Evolutionary conservation across 2,797 vertebrate species (phyloP), one percentile per base, ranked within the genome.

Genomic region (Gouania willdenowi): DNA sequence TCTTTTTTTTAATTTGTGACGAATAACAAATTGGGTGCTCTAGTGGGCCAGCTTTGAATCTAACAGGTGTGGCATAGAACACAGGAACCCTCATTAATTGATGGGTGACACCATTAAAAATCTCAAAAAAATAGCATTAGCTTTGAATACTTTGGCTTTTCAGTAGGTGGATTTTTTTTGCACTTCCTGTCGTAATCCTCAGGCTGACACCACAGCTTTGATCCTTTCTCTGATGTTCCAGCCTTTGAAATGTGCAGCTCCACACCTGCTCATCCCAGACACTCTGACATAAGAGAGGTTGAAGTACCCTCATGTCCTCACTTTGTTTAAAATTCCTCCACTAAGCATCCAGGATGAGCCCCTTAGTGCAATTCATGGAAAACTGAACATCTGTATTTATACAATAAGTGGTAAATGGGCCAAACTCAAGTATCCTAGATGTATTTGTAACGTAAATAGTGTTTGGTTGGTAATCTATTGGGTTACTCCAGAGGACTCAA

Each of bases 201-300:
- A 5, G 50, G 28, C 43, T 58, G 57, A 59, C 55, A 48, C 24
- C 5, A 40, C 23, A 28, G 58, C 78, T 81, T 85, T 83, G 71
- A 82, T 83, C 69, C 28, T 38, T 19, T 40, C 67, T 82, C 57
- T 77, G 69, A 83, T 81, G 63, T 75, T 11, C 2, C 27, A 34
- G 58, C 42, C 65, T 84, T 84, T 83, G 68, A 81, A 77, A 74
- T 4, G 40, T 58, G 49, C 50, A 40, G 51, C 61, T 61, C 62
- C 73, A 71, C 82, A 86, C 80, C 81, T 86, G 83, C 73, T 76
- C 61, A 20, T 45, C 55, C 38, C 63, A 71, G 51, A 67, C 39
- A 28, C 47, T 66, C 34, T 39, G 60, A 49, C 47, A 15, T 21
- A 4, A 19, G 51, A 60, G 59, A 37, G 23, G 22, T 28, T 56